Evolutionary conservation across 1,140 invertebrate genomes (phyloP).

Genomic region (Phenacoccus solenopsis): DNA sequence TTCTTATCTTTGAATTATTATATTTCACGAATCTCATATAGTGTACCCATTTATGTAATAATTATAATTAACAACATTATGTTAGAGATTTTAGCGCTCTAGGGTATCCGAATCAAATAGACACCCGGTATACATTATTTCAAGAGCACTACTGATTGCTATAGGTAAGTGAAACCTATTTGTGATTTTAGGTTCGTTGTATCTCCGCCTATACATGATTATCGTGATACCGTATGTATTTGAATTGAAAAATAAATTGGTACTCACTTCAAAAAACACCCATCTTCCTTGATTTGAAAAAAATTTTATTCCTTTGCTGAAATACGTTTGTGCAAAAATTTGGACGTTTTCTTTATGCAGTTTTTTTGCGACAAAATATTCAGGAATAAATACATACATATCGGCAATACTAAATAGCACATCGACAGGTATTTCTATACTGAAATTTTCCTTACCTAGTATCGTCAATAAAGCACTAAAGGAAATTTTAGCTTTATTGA

Average conservation of each 20-base stretch:
- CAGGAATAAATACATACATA: constrained; percentile 6
- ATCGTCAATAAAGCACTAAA: not conserved
- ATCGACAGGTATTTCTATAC: not conserved
- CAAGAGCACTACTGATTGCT: too few species aligned
- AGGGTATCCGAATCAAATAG: too few species aligned
- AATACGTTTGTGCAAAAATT: not conserved
- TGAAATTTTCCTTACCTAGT: not conserved
- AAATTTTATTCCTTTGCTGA: not conserved
- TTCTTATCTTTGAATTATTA: too few species aligned
- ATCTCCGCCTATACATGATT: not conserved
- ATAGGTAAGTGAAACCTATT: not conserved
- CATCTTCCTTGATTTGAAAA: constrained; percentile 8
- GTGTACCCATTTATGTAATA: too few species aligned
- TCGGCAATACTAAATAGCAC: not conserved
- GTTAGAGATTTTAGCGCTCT: too few species aligned
- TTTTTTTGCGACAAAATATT: not conserved
- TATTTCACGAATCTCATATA: too few species aligned
- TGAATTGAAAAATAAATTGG: not conserved
- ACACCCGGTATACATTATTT: too few species aligned
- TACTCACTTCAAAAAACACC: not conserved
- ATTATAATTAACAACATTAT: too few species aligned
- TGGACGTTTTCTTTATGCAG: not conserved
- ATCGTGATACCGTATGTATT: not conserved
- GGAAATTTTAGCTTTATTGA: not conserved
- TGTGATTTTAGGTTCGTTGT: not conserved